Evolutionary conservation across 2,113 vertebrate species (phyloP), one percentile per base, ranked within the genome.

Genomic region (Hydrolagus affinis): DNA sequence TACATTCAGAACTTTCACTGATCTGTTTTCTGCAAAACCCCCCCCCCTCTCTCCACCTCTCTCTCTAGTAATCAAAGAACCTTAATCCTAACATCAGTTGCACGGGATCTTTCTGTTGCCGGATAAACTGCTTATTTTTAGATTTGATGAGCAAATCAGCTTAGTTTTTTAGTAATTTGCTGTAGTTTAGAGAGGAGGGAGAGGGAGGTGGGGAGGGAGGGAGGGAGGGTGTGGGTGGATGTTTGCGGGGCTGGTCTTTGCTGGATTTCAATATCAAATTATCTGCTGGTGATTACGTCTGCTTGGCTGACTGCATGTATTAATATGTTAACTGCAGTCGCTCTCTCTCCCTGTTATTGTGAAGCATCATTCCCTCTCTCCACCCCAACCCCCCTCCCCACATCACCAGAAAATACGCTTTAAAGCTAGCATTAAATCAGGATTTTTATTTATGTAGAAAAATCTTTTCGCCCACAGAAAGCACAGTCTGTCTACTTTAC

Each of bases 201-300:
- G 69, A 70, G 15, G n/a, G n/a, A 21, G 25, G 2, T 9, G 23
- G 23, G 77, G 71, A 21, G 69, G n/a, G 69, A 70, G 14, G 70
- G 70, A 10, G 23, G 77, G n/a, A n/a, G n/a, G n/a, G n/a, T n/a
- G n/a, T n/a, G n/a, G n/a, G n/a, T n/a, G n/a, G n/a, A n/a, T n/a
- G n/a, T n/a, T n/a, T n/a, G n/a, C n/a, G n/a, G 92, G 93, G 90
- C 91, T 90, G 89, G 91, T 90, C 92, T 93, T 92, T 92, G 90
- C 90, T 91, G 91, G 92, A 94, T 95, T 93, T 92, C 90, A 94
- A 92, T 92, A 94, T 94, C 91, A 93, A 94, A 95, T 93, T 93
- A 95, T 94, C 90, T 80, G 59, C 76, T 89, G 66, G 88, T 28
- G 85, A 86, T 89, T 86, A 87, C 30, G 77, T n/a, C 80, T 73